phyloP scores from a whole-genome alignment of 2,797 vertebrate genomes.

The Atherinosoma microstoma region DNA sequence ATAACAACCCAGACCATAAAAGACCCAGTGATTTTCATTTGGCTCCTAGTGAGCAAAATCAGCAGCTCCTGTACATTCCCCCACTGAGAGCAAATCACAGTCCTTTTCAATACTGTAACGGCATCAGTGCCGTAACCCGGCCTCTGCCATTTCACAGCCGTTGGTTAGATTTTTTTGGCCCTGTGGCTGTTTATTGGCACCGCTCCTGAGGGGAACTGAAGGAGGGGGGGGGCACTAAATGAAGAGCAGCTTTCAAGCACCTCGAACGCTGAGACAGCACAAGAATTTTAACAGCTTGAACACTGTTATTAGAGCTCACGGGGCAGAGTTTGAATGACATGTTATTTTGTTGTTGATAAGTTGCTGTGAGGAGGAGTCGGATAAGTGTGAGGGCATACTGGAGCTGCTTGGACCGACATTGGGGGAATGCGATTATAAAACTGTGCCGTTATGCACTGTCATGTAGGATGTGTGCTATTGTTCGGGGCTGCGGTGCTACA shows the following conservation, averaged over 20 bases:
- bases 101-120: conserved; percentile 44
- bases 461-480: conserved; percentile 53
- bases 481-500: conserved; percentile 12
- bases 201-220: conserved; percentile 36
- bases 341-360: conserved; percentile 61
- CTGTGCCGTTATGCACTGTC: conserved; percentile 59
- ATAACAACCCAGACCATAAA: conserved; percentile 64
- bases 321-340: conserved; percentile 45
- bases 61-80: conserved; percentile 56
- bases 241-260: conserved; percentile 40
- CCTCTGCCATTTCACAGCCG: conserved; percentile 65
- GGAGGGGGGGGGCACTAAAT: conserved; percentile 23
- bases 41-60: conserved; percentile 75
- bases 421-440: conserved; percentile 62
- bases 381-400: conserved; percentile 35
- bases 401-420: conserved; percentile 39
- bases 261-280: conserved; percentile 23
- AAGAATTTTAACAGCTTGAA: conserved; percentile 56
- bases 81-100: conserved; percentile 65
- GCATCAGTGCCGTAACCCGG: conserved; percentile 50
- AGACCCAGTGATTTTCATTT: conserved; percentile 73
- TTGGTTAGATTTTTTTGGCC: conserved; percentile 55
- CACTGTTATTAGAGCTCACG: conserved; percentile 52
- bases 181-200: conserved; percentile 59
- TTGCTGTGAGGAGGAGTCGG: conserved; percentile 42